A percentile compares a stretch with the other conserved stretches of the same genome.
phyloP scores from a whole-genome alignment of 1,140 invertebrate genomes.

The Drosophila guanche region DNA sequence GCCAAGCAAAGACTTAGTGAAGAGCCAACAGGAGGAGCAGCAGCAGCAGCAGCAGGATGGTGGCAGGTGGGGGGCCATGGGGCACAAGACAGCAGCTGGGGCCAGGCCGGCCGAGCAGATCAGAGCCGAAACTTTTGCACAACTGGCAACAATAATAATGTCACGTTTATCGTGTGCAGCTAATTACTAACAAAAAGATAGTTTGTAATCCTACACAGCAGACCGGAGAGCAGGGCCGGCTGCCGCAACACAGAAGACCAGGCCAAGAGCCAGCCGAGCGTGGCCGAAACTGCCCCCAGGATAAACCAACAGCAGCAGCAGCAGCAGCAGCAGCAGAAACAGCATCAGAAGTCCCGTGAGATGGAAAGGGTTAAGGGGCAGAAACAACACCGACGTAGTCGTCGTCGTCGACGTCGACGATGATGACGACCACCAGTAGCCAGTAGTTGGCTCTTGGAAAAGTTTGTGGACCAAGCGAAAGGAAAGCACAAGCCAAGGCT shows the following conservation, averaged over 20 bases:
- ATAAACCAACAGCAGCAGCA: slow-evolving; percentile 35
- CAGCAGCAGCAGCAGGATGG: neutral
- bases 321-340: slow-evolving; percentile 3
- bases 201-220: slow-evolving; percentile 75
- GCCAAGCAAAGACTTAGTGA: slow-evolving; percentile 2
- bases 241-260: slow-evolving; percentile 4
- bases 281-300: slow-evolving; percentile 73
- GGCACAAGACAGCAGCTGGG: neutral
- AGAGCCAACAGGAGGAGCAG: neutral
- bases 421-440: slow-evolving; percentile 59
- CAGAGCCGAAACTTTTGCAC: slow-evolving; percentile 49
- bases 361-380: neutral
- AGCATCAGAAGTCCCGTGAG: no score
- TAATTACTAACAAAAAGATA: slow-evolving; percentile 82
- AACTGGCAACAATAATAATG: slow-evolving; percentile 79
- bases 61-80: slow-evolving; percentile 1
- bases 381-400: slow-evolving; percentile 21
- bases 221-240: neutral
- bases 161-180: slow-evolving; percentile 81
- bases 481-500: slow-evolving; percentile 8
- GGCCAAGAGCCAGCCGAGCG: slow-evolving; percentile 58
- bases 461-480: slow-evolving; percentile 30
- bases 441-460: slow-evolving; percentile 27
- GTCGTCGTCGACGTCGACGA: slow-evolving; percentile 10
- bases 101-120: slow-evolving; percentile 1